Percentiles rank a stretch among this genome's conserved stretches.
These are phyloP conservation scores for Hypotaenidia philippensis DNA, from an alignment of 2,797 vertebrate species.

Conservation along the genomic window DNA sequence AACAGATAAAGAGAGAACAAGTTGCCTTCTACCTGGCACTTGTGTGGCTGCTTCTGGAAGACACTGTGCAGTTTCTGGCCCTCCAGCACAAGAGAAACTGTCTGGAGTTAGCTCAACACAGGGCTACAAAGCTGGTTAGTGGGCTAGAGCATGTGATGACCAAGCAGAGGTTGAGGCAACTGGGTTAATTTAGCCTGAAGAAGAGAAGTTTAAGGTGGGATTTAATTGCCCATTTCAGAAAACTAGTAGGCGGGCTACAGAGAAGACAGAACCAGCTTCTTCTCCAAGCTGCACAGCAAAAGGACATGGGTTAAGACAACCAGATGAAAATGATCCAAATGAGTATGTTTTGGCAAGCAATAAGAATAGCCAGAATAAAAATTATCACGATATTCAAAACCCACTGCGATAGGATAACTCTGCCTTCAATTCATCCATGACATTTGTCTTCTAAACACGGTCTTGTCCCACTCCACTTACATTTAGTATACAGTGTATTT, in stretches of 20 bases:
- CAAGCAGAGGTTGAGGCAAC: not conserved
- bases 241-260: not conserved
- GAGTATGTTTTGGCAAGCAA: not conserved
- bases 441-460: not conserved
- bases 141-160: not conserved
- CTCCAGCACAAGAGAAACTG: not conserved
- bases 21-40: not conserved
- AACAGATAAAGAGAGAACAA: no score
- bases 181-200: not conserved
- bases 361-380: not conserved
- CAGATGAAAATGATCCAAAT: not conserved
- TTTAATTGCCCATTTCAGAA: not conserved
- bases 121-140: not conserved
- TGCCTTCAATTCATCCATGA: not conserved
- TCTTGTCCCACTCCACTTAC: not conserved
- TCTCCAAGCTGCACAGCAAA: not conserved
- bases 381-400: not conserved
- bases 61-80: not conserved
- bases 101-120: not conserved
- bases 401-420: not conserved
- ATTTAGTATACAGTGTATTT: not conserved
- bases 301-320: not conserved
- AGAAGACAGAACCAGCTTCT: not conserved
- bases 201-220: not conserved
- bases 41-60: not conserved